A percentile compares a stretch with the other conserved stretches of the same genome.
Conservation (phyloP, 2,113 vertebrate species). For the Podarcis raffonei region DNA sequence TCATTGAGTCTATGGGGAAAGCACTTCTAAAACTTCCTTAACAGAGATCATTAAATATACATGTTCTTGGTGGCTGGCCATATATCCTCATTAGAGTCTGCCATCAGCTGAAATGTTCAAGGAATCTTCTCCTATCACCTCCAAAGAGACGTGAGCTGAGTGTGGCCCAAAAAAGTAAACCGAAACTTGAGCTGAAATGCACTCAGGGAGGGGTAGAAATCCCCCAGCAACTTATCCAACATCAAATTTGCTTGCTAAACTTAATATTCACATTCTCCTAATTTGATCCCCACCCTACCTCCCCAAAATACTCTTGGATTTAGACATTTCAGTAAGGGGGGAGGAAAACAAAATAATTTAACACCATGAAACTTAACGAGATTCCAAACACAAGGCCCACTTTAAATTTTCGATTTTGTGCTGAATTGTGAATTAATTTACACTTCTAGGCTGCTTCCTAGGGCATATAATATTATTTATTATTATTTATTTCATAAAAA, state of each 20-base stretch:
- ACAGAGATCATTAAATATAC: slow-evolving; percentile 67
- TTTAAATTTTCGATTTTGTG: neutral
- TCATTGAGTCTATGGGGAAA: slow-evolving; percentile 61
- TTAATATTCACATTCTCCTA: neutral
- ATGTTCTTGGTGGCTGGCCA: slow-evolving; percentile 64
- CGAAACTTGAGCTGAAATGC: neutral
- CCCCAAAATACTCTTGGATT: neutral
- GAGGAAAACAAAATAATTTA: neutral
- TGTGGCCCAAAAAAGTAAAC: neutral
- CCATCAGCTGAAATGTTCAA: slow-evolving; percentile 45
- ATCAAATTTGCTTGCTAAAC: neutral
- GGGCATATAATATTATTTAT: too few relatives aligned
- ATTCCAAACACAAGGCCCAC: neutral
- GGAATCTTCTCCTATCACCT: slow-evolving; percentile 27
- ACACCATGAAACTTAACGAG: neutral
- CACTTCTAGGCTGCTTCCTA: neutral
- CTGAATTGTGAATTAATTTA: neutral
- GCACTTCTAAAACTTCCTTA: slow-evolving; percentile 71
- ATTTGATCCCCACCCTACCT: neutral
- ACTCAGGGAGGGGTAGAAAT: neutral
- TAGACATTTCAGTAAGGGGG: neutral
- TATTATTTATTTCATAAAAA: too few relatives aligned
- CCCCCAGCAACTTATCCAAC: neutral
- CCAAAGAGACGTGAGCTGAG: neutral
- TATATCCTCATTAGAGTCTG: slow-evolving; percentile 68